These are phyloP conservation scores for Agriopis leucophaearia DNA, from an alignment of 2,888 invertebrate species.

Conservation along the genomic window DNA sequence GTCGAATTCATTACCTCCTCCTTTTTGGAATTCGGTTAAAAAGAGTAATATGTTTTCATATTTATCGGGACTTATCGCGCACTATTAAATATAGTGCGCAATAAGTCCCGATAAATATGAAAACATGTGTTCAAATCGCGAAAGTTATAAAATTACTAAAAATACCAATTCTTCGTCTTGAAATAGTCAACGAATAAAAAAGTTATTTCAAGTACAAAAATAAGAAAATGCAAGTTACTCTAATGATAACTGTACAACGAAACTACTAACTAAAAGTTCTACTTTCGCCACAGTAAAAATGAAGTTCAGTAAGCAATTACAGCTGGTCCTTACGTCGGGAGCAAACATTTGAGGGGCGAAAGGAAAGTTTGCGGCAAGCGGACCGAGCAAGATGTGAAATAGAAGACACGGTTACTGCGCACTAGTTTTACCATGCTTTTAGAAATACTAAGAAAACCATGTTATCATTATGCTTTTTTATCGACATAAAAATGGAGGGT, in stretches of 20 bases:
- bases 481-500: too few species aligned
- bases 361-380: slow-evolving; percentile 27
- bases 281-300: not conserved
- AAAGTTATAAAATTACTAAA: too few species aligned
- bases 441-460: not conserved
- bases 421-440: slow-evolving; percentile 24
- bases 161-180: too few species aligned
- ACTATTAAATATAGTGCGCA: too few species aligned
- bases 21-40: too few species aligned
- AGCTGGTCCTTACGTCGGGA: slow-evolving; percentile 3
- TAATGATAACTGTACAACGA: not conserved
- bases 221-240: not conserved
- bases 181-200: too few species aligned
- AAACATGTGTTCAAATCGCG: too few species aligned
- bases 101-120: too few species aligned
- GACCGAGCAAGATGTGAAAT: slow-evolving; percentile 36
- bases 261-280: not conserved
- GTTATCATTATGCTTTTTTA: too few species aligned
- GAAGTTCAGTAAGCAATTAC: slow-evolving; percentile 8
- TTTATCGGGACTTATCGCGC: too few species aligned
- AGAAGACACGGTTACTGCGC: slow-evolving; percentile 36
- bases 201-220: not conserved
- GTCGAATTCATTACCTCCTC: too few species aligned
- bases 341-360: slow-evolving; percentile 15
- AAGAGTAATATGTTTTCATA: too few species aligned